These are phyloP conservation scores for Aeoliscus strigatus DNA, from an alignment of 2,797 vertebrate species.

Conservation along the genomic window DNA sequence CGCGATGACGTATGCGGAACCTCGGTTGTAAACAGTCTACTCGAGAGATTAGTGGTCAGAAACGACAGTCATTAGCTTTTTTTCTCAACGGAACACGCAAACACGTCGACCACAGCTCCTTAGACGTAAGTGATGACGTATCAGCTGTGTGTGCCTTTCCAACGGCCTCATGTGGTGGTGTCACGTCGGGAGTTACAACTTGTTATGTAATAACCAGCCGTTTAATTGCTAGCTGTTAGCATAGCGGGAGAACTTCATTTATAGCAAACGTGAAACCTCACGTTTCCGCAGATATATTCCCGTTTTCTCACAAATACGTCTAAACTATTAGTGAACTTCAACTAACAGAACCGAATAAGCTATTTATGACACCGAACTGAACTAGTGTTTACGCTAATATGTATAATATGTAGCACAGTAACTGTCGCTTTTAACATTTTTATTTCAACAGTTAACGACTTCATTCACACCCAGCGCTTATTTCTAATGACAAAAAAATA, in stretches of 20 bases:
- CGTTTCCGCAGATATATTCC: too few species aligned
- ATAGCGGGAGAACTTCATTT: constrained; percentile 21
- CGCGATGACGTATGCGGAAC: constrained; percentile 45
- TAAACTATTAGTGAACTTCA: too few species aligned
- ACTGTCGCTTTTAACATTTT: too few species aligned
- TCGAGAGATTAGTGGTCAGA: constrained; percentile 40
- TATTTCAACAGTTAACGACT: too few species aligned
- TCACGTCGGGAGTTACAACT: not conserved
- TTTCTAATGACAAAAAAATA: too few species aligned
- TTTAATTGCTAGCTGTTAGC: constrained; percentile 18
- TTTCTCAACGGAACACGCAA: not conserved
- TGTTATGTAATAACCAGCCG: constrained; percentile 35
- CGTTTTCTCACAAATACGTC: too few species aligned
- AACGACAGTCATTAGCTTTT: constrained; percentile 21
- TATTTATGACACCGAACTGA: too few species aligned
- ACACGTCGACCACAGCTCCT: not conserved
- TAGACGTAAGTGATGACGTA: constrained; percentile 25
- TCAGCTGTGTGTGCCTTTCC: rapidly evolving
- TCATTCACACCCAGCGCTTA: too few species aligned
- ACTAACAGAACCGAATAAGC: too few species aligned
- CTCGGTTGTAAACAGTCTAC: constrained; percentile 51
- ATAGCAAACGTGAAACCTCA: constrained; percentile 1
- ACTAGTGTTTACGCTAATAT: too few species aligned
- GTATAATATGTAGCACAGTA: too few species aligned
- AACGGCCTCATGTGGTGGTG: not conserved